Evolutionary conservation across 2,888 invertebrate genomes (phyloP), one percentile per base, ranked within the genome.

Genomic region (Silvanus unidentatus): DNA sequence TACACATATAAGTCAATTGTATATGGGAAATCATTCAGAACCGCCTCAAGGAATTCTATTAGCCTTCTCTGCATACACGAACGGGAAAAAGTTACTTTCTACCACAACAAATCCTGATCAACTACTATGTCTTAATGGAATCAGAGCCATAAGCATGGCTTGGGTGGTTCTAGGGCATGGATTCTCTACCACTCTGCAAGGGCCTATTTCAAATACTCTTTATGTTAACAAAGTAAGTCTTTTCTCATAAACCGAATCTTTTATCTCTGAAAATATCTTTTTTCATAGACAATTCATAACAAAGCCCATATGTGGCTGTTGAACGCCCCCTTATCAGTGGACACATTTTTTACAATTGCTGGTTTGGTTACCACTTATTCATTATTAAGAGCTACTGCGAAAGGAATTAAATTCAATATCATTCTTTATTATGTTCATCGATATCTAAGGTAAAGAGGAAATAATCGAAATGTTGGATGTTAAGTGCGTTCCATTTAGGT

Each of bases 291-390:
- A 6, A 37, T 37, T 3, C 9, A 10, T 10, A 9, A 42, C 34
- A 13, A 15, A 11, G 27, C 10, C 13, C 43, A 47, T 12, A 52
- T 49, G 39, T 52, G 49, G 38, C 16, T 52, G 30, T 56, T 71
- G 65, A 49, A 75, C 62, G 77, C 69, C 54, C 46, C 77, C 0
- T 66, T 79, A 2, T 74, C 77, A 1, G 81, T 82, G 1, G 82
- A 82, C 45, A 77, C 80, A 0, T 82, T 82, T 64, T 78, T 82
- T 58, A 66, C 77, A 27, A 64, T 81, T 54, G 78, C 79, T 52
- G 81, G 81, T 1, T 62, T 81, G 36, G 63, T 82, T 1, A 75
- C 74, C 45, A 72, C 77, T 1, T 75, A 75, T 44, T 42, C 65
- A 2, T 61, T 68, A 37, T 40, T 70, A 3, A 65, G 62, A 47